Percentiles rank a stretch among this genome's conserved stretches.
phyloP scores from a whole-genome alignment of 2,888 invertebrate species.

The Fragum fragum region DNA sequence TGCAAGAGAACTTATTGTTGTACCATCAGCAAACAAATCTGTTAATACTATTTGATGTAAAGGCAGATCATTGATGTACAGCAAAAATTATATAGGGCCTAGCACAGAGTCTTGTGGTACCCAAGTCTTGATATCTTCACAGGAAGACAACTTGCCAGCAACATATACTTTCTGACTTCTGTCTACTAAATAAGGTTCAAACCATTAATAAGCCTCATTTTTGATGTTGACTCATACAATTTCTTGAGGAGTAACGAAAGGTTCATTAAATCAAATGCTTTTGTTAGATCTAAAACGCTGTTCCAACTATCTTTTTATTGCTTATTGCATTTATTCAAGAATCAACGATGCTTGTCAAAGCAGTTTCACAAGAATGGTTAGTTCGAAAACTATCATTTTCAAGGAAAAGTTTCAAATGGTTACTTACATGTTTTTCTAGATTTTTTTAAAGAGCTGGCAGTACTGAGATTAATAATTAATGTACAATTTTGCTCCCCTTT shows the following conservation, averaged over 20 bases:
- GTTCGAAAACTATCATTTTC: constrained; percentile 4
- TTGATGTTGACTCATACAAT: neutral
- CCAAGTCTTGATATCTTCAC: neutral
- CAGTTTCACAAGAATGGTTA: constrained; percentile 9
- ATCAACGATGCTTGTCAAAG: neutral
- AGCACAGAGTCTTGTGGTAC: constrained; percentile 16
- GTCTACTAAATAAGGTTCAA: neutral
- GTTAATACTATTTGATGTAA: neutral
- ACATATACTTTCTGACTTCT: neutral
- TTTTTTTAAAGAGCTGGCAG: neutral
- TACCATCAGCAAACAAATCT: neutral
- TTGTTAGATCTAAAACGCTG: constrained; percentile 15
- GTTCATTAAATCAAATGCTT: constrained; percentile 20
- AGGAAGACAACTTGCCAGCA: neutral
- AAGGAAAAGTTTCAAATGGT: constrained; percentile 3
- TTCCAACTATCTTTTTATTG: neutral
- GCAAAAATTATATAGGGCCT: neutral
- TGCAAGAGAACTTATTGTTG: neutral
- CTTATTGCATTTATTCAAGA: neutral
- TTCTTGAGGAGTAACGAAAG: neutral
- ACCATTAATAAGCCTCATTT: neutral
- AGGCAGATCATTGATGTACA: constrained; percentile 11
- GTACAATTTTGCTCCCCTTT: neutral
- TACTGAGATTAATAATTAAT: neutral
- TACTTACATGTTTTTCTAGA: constrained; percentile 1